Evolutionary conservation across 2,888 invertebrate species (phyloP).

Genomic region (Limnephilus lunatus): DNA sequence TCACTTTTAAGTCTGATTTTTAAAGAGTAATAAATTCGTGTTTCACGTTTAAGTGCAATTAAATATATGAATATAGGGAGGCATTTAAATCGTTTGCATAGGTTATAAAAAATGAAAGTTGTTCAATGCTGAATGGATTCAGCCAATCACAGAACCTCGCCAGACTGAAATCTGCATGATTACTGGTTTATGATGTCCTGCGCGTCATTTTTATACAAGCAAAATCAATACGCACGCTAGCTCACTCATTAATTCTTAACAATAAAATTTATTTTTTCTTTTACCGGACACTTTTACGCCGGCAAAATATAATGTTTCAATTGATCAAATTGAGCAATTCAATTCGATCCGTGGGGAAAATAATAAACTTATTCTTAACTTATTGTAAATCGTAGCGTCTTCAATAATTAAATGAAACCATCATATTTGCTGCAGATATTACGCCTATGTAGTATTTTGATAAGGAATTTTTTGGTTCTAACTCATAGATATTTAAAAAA

Average conservation of each 20-base stretch:
- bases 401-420: too few relatives aligned
- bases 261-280: background rate
- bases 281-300: background rate
- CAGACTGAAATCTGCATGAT: conserved; percentile 27
- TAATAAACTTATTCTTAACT: too few relatives aligned
- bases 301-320: background rate
- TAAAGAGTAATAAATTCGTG: conserved; percentile 9
- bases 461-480: too few relatives aligned
- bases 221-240: background rate
- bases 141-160: conserved; percentile 21
- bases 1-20: background rate
- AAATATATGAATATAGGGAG: conserved; percentile 11
- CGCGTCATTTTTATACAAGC: background rate
- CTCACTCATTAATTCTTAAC: background rate
- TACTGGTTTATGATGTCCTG: background rate
- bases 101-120: conserved; percentile 26
- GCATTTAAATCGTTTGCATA: background rate
- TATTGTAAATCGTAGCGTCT: too few relatives aligned
- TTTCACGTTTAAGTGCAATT: conserved; percentile 34
- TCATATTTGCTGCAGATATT: too few relatives aligned
- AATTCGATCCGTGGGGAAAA: too few relatives aligned
- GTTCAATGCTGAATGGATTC: conserved; percentile 27
- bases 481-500: too few relatives aligned
- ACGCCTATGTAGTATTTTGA: too few relatives aligned
- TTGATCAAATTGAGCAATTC: too few relatives aligned